Conservation (phyloP, 2,888 invertebrate species). For the Melanostoma scalare region DNA sequence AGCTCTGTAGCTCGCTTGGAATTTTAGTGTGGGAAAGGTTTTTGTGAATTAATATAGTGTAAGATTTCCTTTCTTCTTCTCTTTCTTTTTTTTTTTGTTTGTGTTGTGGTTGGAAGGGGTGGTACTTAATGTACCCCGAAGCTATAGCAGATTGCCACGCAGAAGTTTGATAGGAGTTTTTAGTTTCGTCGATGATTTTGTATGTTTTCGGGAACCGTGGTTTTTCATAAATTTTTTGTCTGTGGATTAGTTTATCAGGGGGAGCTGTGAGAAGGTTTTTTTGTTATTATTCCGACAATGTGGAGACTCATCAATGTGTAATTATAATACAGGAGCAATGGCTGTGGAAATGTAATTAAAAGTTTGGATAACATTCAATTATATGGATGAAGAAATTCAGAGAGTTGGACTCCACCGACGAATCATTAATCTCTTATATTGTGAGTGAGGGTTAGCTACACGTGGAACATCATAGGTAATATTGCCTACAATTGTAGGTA, state of each 20-base stretch:
- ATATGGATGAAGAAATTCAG: conserved; percentile 58
- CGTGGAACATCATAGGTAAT: not conserved
- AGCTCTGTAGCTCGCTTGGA: not conserved
- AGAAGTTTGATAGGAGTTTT: conserved; percentile 55
- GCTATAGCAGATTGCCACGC: conserved; percentile 11
- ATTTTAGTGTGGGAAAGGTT: not conserved
- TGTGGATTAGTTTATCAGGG: conserved; percentile 54
- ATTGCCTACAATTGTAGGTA: no score
- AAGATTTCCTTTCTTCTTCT: no score
- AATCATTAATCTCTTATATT: conserved; percentile 58
- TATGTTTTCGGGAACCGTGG: conserved; percentile 21
- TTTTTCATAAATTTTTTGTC: conserved; percentile 40
- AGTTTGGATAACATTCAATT: conserved; percentile 67
- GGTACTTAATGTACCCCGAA: not conserved
- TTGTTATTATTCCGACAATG: conserved; percentile 21
- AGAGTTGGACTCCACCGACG: conserved; percentile 41
- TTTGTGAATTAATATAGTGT: not conserved
- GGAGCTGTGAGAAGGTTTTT: conserved; percentile 32
- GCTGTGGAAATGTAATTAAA: conserved; percentile 65
- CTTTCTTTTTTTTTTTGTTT: no score
- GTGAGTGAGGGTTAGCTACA: not conserved
- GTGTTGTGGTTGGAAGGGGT: no score
- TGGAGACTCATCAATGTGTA: conserved; percentile 69
- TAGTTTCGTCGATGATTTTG: conserved; percentile 40
- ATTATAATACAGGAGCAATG: conserved; percentile 58